Evolutionary conservation across 2,113 vertebrate genomes (phyloP).

Genomic region (Aythya baeri): DNA sequence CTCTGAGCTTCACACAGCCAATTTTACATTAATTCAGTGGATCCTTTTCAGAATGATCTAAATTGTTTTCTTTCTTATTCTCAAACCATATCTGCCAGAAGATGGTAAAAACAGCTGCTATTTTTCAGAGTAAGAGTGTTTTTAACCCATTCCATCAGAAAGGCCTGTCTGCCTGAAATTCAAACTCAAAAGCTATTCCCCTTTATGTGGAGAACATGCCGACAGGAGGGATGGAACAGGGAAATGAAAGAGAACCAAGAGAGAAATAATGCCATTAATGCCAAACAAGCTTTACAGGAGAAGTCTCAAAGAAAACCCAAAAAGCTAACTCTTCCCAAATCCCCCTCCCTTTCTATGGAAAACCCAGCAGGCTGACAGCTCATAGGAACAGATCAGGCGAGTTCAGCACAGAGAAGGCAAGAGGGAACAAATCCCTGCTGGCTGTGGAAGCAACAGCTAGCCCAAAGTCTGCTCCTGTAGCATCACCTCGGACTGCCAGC

Average conservation of each 20-base stretch:
- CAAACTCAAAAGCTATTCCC: background rate
- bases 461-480: background rate
- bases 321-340: background rate
- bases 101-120: background rate
- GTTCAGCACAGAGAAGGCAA: background rate
- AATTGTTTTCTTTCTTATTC: background rate
- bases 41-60: background rate
- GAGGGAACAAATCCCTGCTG: background rate
- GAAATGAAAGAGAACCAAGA: background rate
- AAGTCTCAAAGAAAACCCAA: background rate
- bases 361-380: background rate
- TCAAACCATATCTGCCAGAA: background rate
- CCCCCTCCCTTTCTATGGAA: background rate
- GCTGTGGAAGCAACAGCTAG: background rate
- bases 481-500: background rate
- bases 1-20: background rate
- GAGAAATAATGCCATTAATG: background rate
- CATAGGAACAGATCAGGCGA: background rate
- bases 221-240: background rate
- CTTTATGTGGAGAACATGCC: background rate
- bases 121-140: background rate
- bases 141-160: background rate
- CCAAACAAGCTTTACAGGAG: background rate
- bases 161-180: background rate
- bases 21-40: background rate